Conservation (phyloP, 2,888 invertebrate species). For the Drosophila incognita region DNA sequence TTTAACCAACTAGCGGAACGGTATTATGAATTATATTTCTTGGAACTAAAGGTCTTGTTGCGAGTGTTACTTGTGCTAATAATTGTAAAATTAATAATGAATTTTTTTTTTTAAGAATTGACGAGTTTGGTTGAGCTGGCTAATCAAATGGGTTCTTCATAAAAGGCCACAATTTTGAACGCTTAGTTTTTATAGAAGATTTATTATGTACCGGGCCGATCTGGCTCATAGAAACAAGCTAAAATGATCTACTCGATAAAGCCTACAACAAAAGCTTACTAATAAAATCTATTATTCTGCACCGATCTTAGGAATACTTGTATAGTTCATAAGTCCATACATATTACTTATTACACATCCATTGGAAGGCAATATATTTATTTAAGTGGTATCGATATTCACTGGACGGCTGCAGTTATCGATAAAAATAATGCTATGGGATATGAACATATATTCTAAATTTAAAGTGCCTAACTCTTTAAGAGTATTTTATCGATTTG, state of each 20-base stretch:
- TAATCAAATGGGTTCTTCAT: accelerated
- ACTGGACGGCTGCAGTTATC: not conserved
- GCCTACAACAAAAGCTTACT: not conserved
- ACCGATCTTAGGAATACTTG: not conserved
- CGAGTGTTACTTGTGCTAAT: not conserved
- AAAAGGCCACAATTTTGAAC: accelerated
- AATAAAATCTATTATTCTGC: not conserved
- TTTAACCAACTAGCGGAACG: accelerated
- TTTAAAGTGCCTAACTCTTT: not conserved
- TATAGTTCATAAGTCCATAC: not conserved
- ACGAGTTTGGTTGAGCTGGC: too few species aligned
- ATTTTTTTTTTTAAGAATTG: not conserved
- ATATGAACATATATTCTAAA: not conserved
- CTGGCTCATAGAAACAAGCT: not conserved
- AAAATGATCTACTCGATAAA: not conserved
- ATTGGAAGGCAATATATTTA: not conserved
- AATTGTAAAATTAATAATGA: accelerated
- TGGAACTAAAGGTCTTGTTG: accelerated
- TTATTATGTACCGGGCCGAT: not conserved
- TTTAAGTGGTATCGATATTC: not conserved
- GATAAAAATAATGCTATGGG: not conserved
- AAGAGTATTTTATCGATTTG: not conserved
- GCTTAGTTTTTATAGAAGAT: not conserved
- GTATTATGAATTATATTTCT: not conserved
- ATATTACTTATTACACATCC: not conserved